Evolutionary conservation across 2,888 invertebrate species (phyloP).

Genomic region (Lepidonotus clava): DNA sequence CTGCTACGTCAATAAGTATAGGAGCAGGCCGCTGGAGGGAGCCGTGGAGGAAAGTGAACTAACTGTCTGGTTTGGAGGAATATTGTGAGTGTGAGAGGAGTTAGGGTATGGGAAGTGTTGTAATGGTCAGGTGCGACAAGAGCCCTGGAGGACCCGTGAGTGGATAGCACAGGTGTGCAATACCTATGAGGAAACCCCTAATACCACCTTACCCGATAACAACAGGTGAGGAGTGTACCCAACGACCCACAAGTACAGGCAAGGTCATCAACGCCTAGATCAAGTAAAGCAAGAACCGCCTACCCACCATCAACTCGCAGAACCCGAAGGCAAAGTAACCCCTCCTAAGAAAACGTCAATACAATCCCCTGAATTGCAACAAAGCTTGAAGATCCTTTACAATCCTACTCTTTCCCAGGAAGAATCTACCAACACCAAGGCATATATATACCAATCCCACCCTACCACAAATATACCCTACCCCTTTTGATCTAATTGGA

Average conservation of each 20-base stretch:
- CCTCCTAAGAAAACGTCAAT: not conserved
- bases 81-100: too few species aligned
- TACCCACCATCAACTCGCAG: not conserved
- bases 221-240: not conserved
- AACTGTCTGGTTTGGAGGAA: too few species aligned
- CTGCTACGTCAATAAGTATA: too few species aligned
- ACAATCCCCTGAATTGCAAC: not conserved
- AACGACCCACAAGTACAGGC: not conserved
- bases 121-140: not conserved
- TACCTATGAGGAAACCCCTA: not conserved
- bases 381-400: constrained; percentile 12
- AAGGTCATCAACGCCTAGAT: not conserved
- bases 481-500: too few species aligned
- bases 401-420: too few species aligned
- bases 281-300: not conserved
- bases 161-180: constrained; percentile 9
- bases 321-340: not conserved
- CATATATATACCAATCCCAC: too few species aligned
- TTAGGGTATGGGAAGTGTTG: too few species aligned
- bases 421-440: too few species aligned
- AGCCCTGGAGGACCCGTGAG: not conserved
- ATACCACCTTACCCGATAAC: not conserved
- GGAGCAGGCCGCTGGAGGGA: too few species aligned
- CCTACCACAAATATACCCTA: too few species aligned
- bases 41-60: too few species aligned